A percentile compares a stretch with the other conserved stretches of the same genome.
phyloP scores from a whole-genome alignment of 2,113 vertebrate genomes.

The Equus quagga region DNA sequence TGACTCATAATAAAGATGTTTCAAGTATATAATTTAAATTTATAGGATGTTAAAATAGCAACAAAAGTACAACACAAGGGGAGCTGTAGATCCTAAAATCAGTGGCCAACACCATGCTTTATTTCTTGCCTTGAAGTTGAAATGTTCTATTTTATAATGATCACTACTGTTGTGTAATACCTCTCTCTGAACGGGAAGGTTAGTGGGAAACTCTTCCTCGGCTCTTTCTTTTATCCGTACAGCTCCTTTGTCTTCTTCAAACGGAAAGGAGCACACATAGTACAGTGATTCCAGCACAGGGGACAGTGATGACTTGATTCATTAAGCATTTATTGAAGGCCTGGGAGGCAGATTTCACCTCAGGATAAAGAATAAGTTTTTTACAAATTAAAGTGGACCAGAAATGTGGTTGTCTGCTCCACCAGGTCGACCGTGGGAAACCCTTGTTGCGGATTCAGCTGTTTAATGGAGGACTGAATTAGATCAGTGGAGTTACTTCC shows the following conservation, averaged over 20 bases:
- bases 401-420: neutral
- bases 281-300: neutral
- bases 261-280: constrained; percentile 8
- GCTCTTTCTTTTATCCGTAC: neutral
- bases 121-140: neutral
- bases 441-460: neutral
- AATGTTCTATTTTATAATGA: neutral
- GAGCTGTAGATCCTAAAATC: neutral
- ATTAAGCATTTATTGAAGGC: neutral
- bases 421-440: neutral
- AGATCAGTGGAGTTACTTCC: neutral
- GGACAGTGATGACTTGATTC: neutral
- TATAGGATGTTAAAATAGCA: neutral
- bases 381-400: neutral
- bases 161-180: neutral
- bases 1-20: neutral
- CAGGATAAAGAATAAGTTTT: neutral
- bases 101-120: neutral
- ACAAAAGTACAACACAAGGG: neutral
- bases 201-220: neutral
- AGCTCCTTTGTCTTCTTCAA: constrained; percentile 39
- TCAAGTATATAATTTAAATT: neutral
- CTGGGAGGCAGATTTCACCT: neutral
- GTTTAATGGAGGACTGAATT: neutral
- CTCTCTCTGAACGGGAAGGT: neutral